Conservation (phyloP, 2,113 vertebrate species). For the Tetraodon nigroviridis region DNA sequence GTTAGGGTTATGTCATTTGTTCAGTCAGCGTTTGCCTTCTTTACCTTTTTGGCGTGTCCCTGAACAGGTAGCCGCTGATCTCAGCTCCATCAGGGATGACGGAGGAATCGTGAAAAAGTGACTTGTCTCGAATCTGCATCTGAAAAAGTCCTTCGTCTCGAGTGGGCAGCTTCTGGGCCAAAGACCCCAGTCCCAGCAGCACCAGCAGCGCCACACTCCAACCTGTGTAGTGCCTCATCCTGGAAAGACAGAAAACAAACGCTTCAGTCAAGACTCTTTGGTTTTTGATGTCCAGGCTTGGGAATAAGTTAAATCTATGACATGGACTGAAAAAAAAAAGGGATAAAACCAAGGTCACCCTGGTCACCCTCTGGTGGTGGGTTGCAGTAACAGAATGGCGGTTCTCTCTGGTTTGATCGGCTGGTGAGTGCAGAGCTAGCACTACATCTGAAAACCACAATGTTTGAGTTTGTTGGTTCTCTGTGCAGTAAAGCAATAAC, state of each 20-base stretch:
- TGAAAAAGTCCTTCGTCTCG: conserved; percentile 96
- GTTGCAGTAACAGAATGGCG: too few relatives aligned
- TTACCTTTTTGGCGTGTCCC: conserved; percentile 93
- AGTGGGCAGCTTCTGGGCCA: conserved; percentile 90
- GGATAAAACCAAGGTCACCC: too few relatives aligned
- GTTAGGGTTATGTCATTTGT: background rate
- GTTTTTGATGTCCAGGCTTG: background rate
- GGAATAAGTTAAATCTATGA: too few relatives aligned
- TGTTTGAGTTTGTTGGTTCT: too few relatives aligned
- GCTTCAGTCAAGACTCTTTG: background rate
- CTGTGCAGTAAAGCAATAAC: too few relatives aligned
- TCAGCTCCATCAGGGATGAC: conserved; percentile 94
- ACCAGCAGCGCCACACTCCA: conserved; percentile 68
- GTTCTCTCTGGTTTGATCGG: too few relatives aligned
- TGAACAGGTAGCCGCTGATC: conserved; percentile 93
- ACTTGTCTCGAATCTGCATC: conserved; percentile 94
- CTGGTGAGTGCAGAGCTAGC: too few relatives aligned
- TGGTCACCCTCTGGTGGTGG: too few relatives aligned
- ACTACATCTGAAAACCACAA: too few relatives aligned
- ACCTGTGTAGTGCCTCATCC: conserved; percentile 79
- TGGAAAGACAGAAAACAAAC: conserved; percentile 50
- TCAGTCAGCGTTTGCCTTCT: conserved; percentile 19
- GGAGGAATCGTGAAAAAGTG: conserved; percentile 88
- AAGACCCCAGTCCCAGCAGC: conserved; percentile 68
- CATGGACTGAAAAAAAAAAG: too few relatives aligned